Base-by-base conservation (phyloP, 2,888 invertebrate species). In the Automeris io region DNA sequence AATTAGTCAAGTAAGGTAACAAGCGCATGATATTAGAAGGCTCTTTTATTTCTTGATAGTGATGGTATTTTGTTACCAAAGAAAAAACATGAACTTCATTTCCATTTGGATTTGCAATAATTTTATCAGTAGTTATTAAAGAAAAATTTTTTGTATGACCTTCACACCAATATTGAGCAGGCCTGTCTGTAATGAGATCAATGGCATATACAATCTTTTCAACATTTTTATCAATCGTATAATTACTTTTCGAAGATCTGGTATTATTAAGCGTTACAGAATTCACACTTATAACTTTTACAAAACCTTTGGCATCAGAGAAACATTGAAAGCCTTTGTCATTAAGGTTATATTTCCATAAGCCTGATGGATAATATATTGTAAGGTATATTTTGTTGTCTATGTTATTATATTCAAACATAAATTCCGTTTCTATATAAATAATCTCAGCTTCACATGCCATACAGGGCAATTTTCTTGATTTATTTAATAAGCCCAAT, bases 91-190 rank as follows among this genome's bases (percentile, higher is more conserved):
- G 78, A 21, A 69, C 55, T 51, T 73, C 56, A 25, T 71, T 63
- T 2, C 73, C 71, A 49, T 61, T 70, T 12, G 82, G 78, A 41
- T 80, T 82, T 0, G 89, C 89, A 16, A 90, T 63, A 18, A 91
- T 66, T 59, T 69, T 88, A 7, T 85, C 64, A 0, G 90, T 88
- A 39, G 62, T 52, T 11, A 90, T 60, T 12, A 87, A 56, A n/a
- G 81, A 65, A 51, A 89, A 88, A 42, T 87, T 73, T 39, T 71
- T 72, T 3, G 88, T 79, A 49, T 90, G 88, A 0, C 88, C 90
- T 66, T 90, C 89, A 58, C 92, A 91, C 90, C 91, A 91, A 59
- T 91, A 92, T 46, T 89, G 81, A 1, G 90, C 90, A 0, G 90
- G 85, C 41, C 83, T 78, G 26, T 88, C 74, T 2, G 74, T 80